A percentile compares a stretch with the other conserved stretches of the same genome.
Evolutionary conservation across 2,797 vertebrate species (phyloP).

Genomic region (Arctocebus calabarensis): DNA sequence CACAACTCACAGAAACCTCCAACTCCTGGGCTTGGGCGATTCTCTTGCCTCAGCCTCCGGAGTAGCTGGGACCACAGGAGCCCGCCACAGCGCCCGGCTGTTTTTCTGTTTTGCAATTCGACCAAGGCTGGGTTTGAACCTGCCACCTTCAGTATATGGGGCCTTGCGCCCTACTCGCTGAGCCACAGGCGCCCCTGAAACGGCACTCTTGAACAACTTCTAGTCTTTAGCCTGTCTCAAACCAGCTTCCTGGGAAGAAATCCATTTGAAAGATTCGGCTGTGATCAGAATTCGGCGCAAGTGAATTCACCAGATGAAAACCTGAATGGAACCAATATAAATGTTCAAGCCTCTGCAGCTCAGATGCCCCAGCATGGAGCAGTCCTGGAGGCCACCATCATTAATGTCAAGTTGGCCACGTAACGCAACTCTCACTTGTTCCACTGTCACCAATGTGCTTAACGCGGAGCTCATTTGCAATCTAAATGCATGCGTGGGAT

Average conservation of each 20-base stretch:
- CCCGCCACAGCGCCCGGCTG: too few relatives aligned
- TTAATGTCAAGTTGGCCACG: not conserved
- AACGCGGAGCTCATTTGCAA: not conserved
- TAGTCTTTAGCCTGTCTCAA: conserved; percentile 8
- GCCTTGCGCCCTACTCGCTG: too few relatives aligned
- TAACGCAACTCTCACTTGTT: not conserved
- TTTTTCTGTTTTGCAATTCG: too few relatives aligned
- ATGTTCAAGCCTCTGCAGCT: not conserved
- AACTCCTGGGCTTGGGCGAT: too few relatives aligned
- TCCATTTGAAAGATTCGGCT: conserved; percentile 49
- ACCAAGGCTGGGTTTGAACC: too few relatives aligned
- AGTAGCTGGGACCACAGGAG: too few relatives aligned
- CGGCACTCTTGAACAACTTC: conserved; percentile 15
- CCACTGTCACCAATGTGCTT: not conserved
- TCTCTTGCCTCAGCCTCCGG: too few relatives aligned
- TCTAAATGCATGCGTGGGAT: not conserved
- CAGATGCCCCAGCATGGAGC: not conserved
- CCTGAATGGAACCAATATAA: not conserved
- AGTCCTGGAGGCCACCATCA: not conserved
- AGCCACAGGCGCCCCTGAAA: too few relatives aligned
- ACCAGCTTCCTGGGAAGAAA: conserved; percentile 59
- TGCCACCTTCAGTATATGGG: too few relatives aligned
- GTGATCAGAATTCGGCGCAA: conserved; percentile 8
- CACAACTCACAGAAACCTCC: too few relatives aligned
- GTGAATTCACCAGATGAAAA: not conserved